Evolutionary conservation across 2,113 vertebrate genomes (phyloP), one percentile per base, ranked within the genome.

Genomic region (Eleginops maclovinus): DNA sequence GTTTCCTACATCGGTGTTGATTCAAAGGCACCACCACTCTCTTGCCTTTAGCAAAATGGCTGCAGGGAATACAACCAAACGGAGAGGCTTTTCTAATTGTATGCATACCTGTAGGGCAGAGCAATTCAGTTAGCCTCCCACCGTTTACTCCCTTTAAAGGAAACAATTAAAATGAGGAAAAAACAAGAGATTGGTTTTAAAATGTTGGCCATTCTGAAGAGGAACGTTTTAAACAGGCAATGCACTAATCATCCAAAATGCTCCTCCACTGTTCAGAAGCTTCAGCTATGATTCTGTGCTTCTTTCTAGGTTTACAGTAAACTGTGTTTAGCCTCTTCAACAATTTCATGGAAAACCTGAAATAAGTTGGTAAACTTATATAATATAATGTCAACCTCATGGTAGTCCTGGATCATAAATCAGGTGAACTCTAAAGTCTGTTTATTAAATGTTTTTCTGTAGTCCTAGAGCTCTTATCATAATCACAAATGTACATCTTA

Each of bases 61-160:
- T 85, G 82, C 83, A 83, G 84, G 89, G 77, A 77, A 84, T 77
- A 67, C 69, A 62, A 79, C 64, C 85, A 91, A 92, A 91, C 81
- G 81, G 36, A 74, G 65, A 87, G 67, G 60, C 69, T 70, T 77
- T 79, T 63, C 77, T 93, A 82, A 90, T 89, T 90, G 86, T 90
- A 79, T 89, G 84, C 84, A 88, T 92, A 92, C 88, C 91, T 92
- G 85, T 83, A 83, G 89, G 87, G 90, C 75, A 86, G 71, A 84
- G 72, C 84, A 75, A 55, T 67, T 88, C 70, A 63, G 70, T 65
- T 81, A 82, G 81, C 79, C 56, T 75, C 68, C 71, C 41, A 31
- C 68, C 85, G 83, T 86, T 88, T 85, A 77, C 56, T 72, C 60
- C 13, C 73, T 73, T 71, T 73, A 83, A 84, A 59, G 28, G 22